These are phyloP conservation scores for Agrochola litura DNA, from an alignment of 2,888 invertebrate species.

Conservation along the genomic window DNA sequence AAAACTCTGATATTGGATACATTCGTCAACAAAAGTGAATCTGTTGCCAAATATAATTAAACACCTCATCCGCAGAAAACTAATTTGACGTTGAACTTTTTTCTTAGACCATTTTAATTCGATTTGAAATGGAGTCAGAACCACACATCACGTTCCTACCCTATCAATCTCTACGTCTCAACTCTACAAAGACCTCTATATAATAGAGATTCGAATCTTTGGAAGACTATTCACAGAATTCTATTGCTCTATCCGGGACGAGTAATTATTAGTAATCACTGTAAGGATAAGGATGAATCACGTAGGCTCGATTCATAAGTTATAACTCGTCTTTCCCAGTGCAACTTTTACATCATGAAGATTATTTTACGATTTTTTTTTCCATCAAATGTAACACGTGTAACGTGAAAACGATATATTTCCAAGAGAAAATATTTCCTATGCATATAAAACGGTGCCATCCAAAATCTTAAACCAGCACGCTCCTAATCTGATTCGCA, in stretches of 20 bases:
- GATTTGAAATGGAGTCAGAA: too few relatives aligned
- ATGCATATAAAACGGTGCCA: constrained; percentile 36
- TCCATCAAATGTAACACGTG: neutral
- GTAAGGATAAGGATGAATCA: neutral
- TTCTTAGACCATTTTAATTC: too few relatives aligned
- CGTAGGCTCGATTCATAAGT: neutral
- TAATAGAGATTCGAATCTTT: neutral
- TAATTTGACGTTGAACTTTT: too few relatives aligned
- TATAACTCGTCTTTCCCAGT: neutral
- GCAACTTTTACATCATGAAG: neutral
- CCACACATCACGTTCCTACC: too few relatives aligned
- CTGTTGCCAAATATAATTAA: neutral
- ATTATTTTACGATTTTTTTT: constrained; percentile 7
- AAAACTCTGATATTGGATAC: constrained; percentile 42
- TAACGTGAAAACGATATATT: constrained; percentile 16
- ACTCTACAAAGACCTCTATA: neutral
- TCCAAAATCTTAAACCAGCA: constrained; percentile 40
- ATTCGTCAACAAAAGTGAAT: constrained; percentile 9
- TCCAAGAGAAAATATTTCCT: constrained; percentile 17
- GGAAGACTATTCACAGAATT: neutral
- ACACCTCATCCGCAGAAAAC: neutral
- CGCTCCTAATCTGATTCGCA: constrained; percentile 40
- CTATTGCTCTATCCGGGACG: neutral
- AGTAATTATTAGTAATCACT: neutral
- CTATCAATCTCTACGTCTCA: neutral